Percentiles rank a stretch among this genome's conserved stretches.
Conservation (phyloP, 2,888 invertebrate species). For the Aproaerema taeniolella region DNA sequence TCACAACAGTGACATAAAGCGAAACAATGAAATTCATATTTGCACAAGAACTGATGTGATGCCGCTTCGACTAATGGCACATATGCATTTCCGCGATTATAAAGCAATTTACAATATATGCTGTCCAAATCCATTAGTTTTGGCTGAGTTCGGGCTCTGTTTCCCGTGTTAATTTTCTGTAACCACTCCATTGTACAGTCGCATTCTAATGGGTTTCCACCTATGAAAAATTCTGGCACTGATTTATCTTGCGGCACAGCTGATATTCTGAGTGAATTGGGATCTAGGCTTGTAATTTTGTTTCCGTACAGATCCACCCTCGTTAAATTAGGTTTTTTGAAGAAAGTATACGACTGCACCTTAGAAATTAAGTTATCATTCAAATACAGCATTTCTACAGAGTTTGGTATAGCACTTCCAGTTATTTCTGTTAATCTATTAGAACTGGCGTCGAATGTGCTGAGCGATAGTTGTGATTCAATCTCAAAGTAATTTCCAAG, state of each 20-base stretch:
- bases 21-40: constrained; percentile 90
- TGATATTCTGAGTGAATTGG: constrained; percentile 85
- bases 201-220: constrained; percentile 91
- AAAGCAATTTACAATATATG: constrained; percentile 88
- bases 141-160: constrained; percentile 87
- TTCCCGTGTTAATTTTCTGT: constrained; percentile 86
- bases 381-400: constrained; percentile 86
- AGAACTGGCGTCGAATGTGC: constrained; percentile 89
- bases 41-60: constrained; percentile 89
- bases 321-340: constrained; percentile 90
- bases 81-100: constrained; percentile 84
- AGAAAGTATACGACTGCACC: constrained; percentile 91
- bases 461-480: constrained; percentile 86
- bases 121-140: constrained; percentile 89
- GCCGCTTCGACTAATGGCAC: constrained; percentile 87
- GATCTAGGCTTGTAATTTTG: constrained; percentile 85
- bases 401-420: constrained; percentile 89
- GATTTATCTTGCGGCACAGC: constrained; percentile 84
- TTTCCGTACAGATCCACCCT: constrained; percentile 89
- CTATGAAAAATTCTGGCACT: constrained; percentile 89
- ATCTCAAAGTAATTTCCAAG: constrained; percentile 91
- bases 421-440: constrained; percentile 89
- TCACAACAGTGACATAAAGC: constrained; percentile 93
- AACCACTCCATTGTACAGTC: constrained; percentile 96
- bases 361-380: constrained; percentile 89